Base-by-base conservation (phyloP, 2,888 invertebrate species). In the Scaptomyza cyrtandrae region DNA sequence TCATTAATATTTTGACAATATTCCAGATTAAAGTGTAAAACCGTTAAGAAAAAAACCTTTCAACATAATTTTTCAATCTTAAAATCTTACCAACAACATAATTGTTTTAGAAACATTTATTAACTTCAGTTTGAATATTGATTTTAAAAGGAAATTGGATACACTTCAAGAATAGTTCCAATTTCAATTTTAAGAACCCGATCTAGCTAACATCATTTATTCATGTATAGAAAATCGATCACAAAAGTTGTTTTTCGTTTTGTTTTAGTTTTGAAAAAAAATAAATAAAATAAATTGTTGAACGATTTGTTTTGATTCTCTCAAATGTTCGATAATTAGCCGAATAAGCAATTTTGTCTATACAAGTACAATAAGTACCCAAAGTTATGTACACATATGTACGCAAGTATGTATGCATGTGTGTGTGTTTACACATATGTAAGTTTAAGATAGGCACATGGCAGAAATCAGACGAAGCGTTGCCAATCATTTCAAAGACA, bases 401-500 rank as follows among this genome's bases (percentile, higher is more conserved):
- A 29, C 13, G 13, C 24, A 24, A 4, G 2, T 5, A 41, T n/a
- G 6, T 24, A 19, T 33, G 16, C 33, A 14, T 33, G 7, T 29
- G 27, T 53, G 9, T 31, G 10, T 14, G 13, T 31, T 14, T 39
- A 37, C 37, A 37, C n/a, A 37, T 29, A 14, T 52, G 14, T 29
- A 52, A 19, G 50, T 31, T 41, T 49, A 50, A 50, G 41, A 53
- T 61, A 43, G 63, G 52, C 52, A 60, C 59, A 52, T 63, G 50
- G 50, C 46, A 58, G 10, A 59, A 46, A 39, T 39, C 50, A 37
- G 41, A 46, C 45, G 55, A 39, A 60, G 31, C 44, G 24, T 45
- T 41, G 55, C 39, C 16, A 16, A 55, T 24, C 19, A 44, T 39
- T 14, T 39, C 14, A 39, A 39, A 14, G 33, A 41, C 31, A 35